Evolutionary conservation across 2,797 vertebrate species (phyloP), one percentile per base, ranked within the genome.

Genomic region (Brotula barbata): DNA sequence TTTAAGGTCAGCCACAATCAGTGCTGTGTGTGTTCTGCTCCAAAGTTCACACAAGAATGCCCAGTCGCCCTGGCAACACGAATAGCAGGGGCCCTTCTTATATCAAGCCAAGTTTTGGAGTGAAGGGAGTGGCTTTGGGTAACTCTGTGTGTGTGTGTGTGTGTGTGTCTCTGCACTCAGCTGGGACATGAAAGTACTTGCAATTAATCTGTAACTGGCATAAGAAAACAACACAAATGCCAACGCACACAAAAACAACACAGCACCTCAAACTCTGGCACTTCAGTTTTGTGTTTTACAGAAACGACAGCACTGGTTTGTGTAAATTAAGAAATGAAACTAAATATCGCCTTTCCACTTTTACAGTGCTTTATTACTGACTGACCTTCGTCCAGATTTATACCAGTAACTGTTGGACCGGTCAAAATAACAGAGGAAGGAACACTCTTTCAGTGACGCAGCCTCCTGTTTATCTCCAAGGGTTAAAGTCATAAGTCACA

Each of bases 41-140:
- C 83, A 89, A 90, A 92, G 89, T 91, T 90, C 90, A 89, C 79
- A 81, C 72, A 64, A 73, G 74, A 88, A 53, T 70, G 86, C 75
- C 71, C 75, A 7, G 87, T 89, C 48, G 14, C 89, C 83, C 44
- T 23, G 85, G 88, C 75, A 82, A 91, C 89, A 20, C 21, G 31
- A 76, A 72, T 70, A 64, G 76, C 61, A 1, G 71, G 75, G 76
- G 72, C 58, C 66, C 79, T 86, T 63, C 63, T 81, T 37, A 36
- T 81, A 86, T 86, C 71, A 82, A 58, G 78, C 78, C 80, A 82
- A 82, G 80, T 78, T 85, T 78, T 71, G 69, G 60, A 81, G 68
- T 67, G 73, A 64, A 25, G 73, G 80, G 81, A 77, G 81, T 44
- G 83, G 67, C 75, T 81, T 80, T 56, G 12, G 9, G 19, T 45